These are phyloP conservation scores for Antidorcas marsupialis DNA, from an alignment of 2,113 vertebrate species.

Conservation along the genomic window DNA sequence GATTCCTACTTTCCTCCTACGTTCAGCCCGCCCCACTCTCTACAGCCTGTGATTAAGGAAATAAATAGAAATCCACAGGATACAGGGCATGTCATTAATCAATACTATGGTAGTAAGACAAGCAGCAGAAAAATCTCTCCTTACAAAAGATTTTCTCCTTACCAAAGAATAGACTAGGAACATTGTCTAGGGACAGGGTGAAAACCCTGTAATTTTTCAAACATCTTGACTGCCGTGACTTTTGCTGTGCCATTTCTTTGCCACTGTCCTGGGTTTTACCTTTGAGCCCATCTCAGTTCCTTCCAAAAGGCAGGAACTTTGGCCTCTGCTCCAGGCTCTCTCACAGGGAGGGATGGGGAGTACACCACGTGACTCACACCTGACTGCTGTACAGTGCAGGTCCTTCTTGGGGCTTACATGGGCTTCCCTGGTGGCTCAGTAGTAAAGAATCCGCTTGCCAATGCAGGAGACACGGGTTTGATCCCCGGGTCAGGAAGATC, in stretches of 20 bases:
- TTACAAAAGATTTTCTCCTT: not conserved
- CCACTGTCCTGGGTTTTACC: not conserved
- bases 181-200: not conserved
- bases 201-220: not conserved
- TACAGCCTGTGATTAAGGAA: slow-evolving; percentile 49
- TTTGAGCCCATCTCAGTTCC: not conserved
- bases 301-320: not conserved
- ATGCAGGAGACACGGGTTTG: not conserved
- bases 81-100: not conserved
- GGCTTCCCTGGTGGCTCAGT: not conserved
- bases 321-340: not conserved
- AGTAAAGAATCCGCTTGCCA: not conserved
- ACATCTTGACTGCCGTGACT: not conserved
- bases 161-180: not conserved
- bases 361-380: not conserved
- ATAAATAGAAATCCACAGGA: slow-evolving; percentile 28
- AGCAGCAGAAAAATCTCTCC: not conserved
- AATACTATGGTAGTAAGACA: not conserved
- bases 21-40: not conserved
- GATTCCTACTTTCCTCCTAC: not conserved
- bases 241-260: not conserved
- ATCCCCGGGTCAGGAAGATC: not conserved
- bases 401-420: not conserved
- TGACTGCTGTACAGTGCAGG: not conserved
- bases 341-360: not conserved